Base-by-base conservation (phyloP, 1,140 invertebrate genomes). In the Cephus cinctus region DNA sequence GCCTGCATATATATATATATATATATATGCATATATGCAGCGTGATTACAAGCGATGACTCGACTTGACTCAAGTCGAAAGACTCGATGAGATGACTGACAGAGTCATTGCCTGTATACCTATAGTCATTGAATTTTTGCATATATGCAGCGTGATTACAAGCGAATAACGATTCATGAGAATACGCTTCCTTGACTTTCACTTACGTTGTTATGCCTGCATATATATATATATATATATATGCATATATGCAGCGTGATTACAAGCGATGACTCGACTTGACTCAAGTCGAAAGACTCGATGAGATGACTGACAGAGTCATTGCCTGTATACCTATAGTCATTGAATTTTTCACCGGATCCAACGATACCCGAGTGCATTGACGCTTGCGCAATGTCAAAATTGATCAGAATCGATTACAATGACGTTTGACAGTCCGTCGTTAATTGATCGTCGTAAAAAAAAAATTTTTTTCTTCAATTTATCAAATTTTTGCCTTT, bases 21-120 rank as follows among this genome's bases (percentile, higher is more conserved):
- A n/a, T n/a, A n/a, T n/a, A n/a, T n/a, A n/a, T n/a, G n/a, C 45
- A 50, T 57, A 57, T 54, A 57, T 36, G 39, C 23, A 43, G 52
- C 58, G 56, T 58, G 60, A 65, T 61, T 62, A 55, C 52, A 27
- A 42, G 50, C 55, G 63, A 58, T 67, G 65, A 66, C 65, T 66
- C 46, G 61, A 50, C 52, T n/a, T 57, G 48, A 59, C 62, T 51
- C 43, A 44, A 49, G 48, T 56, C 50, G 46, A n/a, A n/a, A n/a
- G n/a, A n/a, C n/a, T n/a, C n/a, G n/a, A n/a, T 53, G 52, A 41
- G 43, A 60, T 41, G 53, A 31, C 47, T 50, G 45, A 44, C 60
- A 59, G 47, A 56, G 57, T 60, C 59, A 52, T 59, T 59, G 49
- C 30, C 44, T 54, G 59, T n/a, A n/a, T n/a, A n/a, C n/a, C n/a